Base-by-base conservation (phyloP, 2,113 vertebrate species). In the Ciconia boyciana region DNA sequence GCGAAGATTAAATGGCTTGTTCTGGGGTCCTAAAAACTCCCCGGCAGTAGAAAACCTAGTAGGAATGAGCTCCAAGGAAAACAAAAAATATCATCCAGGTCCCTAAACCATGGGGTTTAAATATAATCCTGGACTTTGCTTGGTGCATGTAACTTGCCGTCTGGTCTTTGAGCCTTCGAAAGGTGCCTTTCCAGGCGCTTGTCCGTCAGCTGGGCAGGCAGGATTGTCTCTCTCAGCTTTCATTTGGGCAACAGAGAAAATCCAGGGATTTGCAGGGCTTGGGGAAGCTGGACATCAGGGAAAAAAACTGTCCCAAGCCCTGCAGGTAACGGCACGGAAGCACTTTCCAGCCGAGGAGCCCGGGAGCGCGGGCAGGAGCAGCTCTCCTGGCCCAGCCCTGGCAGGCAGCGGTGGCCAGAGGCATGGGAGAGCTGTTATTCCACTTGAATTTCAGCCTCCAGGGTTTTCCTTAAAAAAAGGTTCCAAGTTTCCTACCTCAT, bases 401-500 rank as follows among this genome's bases (percentile, higher is more conserved):
- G 49, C 69, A 89, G 77, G 51, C 83, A 60, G 85, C 2, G 2
- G 65, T 83, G 75, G 79, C 84, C 3, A 0, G 61, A 84, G 72
- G 69, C 2, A 0, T 8, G 1, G 69, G 32, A 85, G 66, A 69
- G 66, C 92, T 91, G 71, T 91, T 94, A 70, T 68, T 96, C 51
- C 43, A 49, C 94, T 96, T 70, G 79, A 90, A 96, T 96, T 94
- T 90, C 75, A 84, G 90, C 68, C 95, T 95, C 80, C 89, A 75
- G 90, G 71, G 85, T 93, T 76, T 86, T 96, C 88, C 70, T 94
- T 96, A 83, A 82, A 94, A 77, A 83, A 86, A 91, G 49, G 28
- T 92, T 96, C 85, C 34, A 70, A 90, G 81, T 96, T 96, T 96
- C 94, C 93, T 97, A 85, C 62, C 69, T 95, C 93, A 14, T 94